phyloP scores from a whole-genome alignment of 1,140 invertebrate species.

The Zaprionus tsacasi region DNA sequence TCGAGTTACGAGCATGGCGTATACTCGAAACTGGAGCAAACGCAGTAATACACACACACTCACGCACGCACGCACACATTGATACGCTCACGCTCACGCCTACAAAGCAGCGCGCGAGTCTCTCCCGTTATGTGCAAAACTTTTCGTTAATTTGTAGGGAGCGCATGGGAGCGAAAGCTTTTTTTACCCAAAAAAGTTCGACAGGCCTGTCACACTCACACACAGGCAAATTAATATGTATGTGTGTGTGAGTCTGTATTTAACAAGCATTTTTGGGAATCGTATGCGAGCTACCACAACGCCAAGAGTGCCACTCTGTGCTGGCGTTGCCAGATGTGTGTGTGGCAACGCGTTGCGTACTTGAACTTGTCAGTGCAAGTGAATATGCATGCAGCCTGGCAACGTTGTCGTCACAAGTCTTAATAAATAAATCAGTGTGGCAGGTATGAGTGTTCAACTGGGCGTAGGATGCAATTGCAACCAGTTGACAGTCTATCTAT shows the following conservation, averaged over 20 bases:
- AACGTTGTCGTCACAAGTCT: background rate
- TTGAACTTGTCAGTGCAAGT: slow-evolving; percentile 64
- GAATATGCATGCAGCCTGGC: background rate
- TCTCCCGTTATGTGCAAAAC: slow-evolving; percentile 53
- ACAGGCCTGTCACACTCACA: slow-evolving; percentile 29
- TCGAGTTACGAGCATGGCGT: slow-evolving; percentile 30
- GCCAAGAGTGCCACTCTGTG: slow-evolving; percentile 1
- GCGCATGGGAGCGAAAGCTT: slow-evolving; percentile 71
- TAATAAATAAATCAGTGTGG: background rate
- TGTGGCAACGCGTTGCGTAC: slow-evolving; percentile 43
- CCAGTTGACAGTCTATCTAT: too few species aligned
- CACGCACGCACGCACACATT: slow-evolving; percentile 11
- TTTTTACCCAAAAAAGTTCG: slow-evolving; percentile 55
- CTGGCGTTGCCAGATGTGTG: slow-evolving; percentile 70
- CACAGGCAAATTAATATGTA: background rate
- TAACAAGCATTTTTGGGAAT: slow-evolving; percentile 72
- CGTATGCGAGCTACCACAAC: slow-evolving; percentile 52
- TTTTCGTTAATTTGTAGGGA: slow-evolving; percentile 34
- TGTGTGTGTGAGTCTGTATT: slow-evolving; percentile 49
- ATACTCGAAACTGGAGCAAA: slow-evolving; percentile 72
- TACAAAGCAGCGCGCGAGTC: slow-evolving; percentile 5
- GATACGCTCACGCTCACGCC: slow-evolving; percentile 12
- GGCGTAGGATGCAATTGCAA: background rate
- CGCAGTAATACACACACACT: slow-evolving; percentile 44
- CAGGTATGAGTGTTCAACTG: background rate